Conservation (phyloP, 2,797 vertebrate genomes). For the Poeciliopsis paucimaculata region DNA sequence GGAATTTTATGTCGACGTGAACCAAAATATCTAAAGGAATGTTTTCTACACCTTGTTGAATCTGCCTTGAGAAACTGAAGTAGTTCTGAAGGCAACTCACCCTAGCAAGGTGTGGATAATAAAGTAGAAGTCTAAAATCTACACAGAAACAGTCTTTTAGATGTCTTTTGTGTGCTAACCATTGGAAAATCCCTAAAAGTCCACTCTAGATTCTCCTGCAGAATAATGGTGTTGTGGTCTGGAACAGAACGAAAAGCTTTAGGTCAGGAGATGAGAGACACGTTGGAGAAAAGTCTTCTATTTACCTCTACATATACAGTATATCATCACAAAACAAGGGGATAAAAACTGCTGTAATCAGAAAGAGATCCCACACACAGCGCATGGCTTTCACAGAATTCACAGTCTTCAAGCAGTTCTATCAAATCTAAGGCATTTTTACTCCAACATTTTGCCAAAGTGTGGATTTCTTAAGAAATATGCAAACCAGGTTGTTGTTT, state of each 20-base stretch:
- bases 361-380: neutral
- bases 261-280: neutral
- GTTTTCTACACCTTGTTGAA: neutral
- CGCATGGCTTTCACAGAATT: neutral
- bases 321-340: neutral
- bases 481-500: neutral
- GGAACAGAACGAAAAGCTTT: neutral
- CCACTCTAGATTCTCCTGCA: neutral
- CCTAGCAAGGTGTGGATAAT: neutral
- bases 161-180: neutral
- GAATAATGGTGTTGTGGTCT: neutral
- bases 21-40: neutral
- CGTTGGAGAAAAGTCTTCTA: neutral
- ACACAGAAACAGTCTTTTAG: neutral
- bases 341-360: neutral
- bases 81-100: neutral
- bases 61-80: neutral
- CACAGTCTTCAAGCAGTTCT: neutral
- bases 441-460: neutral
- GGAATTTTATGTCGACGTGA: neutral
- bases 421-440: neutral
- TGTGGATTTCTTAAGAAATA: neutral
- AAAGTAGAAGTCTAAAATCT: neutral
- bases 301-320: neutral
- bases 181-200: neutral